Conservation (phyloP, 2,113 vertebrate genomes). For the Sphaerodactylus townsendi region DNA sequence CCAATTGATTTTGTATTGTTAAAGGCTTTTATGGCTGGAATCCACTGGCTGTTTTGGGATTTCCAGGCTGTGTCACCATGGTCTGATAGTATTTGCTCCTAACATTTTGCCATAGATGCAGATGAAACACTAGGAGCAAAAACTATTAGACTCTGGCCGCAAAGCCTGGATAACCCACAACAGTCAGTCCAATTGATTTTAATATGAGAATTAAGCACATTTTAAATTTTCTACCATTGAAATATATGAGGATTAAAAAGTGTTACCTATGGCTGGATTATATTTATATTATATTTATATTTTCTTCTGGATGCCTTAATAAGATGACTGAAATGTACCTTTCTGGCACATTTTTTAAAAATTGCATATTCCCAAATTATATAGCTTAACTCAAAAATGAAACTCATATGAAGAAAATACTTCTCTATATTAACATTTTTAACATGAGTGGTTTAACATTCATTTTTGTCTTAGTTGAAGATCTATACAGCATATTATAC, state of each 20-base stretch:
- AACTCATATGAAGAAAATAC: constrained; percentile 55
- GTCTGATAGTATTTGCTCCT: no score
- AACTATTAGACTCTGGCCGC: no score
- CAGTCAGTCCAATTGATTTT: neutral
- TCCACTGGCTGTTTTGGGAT: no score
- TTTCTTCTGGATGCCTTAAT: neutral
- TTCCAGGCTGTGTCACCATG: no score
- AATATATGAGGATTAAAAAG: neutral
- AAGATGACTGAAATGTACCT: neutral
- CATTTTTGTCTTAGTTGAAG: constrained; percentile 64
- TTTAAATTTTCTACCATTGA: neutral
- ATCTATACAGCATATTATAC: constrained; percentile 54
- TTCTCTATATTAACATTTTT: constrained; percentile 30
- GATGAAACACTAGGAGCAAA: no score
- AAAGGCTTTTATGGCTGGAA: no score
- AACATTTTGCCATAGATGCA: no score
- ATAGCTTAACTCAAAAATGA: constrained; percentile 44
- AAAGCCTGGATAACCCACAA: no score
- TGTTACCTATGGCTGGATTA: neutral
- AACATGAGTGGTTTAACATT: constrained; percentile 61
- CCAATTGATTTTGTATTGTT: no score
- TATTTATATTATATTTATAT: neutral
- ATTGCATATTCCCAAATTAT: constrained; percentile 26
- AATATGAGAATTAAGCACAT: neutral
- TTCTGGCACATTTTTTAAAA: constrained; percentile 34